Base-by-base conservation (phyloP, 2,797 vertebrate species). In the Coreius guichenoti region DNA sequence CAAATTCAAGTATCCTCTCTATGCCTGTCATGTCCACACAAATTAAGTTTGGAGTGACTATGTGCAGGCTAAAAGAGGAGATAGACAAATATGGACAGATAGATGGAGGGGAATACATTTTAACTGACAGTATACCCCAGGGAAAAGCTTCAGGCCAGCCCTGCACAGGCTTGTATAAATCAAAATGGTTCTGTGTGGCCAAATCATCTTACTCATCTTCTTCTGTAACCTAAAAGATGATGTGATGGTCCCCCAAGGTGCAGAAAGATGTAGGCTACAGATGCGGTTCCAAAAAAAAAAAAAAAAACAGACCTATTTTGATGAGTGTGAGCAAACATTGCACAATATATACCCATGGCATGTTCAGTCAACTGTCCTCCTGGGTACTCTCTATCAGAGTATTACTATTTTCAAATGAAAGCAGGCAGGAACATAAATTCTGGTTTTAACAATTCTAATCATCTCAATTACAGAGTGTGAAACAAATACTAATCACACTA, bases 1-100 rank as follows among this genome's bases (percentile, higher is more conserved):
- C 51, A 79, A 87, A 87, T 77, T 78, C 84, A 86, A 74, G 69
- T 75, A 84, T 70, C 61, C 85, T 87, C 63, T 51, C 69, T 56
- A n/a, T 49, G 43, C 58, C 85, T 86, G 54, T 77, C 61, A 63
- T 26, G 47, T 69, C 68, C 75, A 85, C 51, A 56, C 68, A 82
- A 82, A 72, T 36, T 67, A 67, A 56, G 65, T 81, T 69, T 81
- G 63, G 29, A 49, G 29, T 9, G 79, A 26, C 79, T 54, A 69
- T 80, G 31, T 1, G 65, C 31, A 81, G 65, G 9, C 45, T 54
- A 31, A 51, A 81, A 69, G 63, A 29, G 65, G 51, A 76, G 73
- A 67, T 72, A 47, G 51, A 82, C 29, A 65, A 16, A 65, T 65
- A 65, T 47, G 31, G 43, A 68, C 49, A 68, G 61, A 54, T 79